phyloP scores from a whole-genome alignment of 2,888 invertebrate genomes.

The Cryptops parisi region DNA sequence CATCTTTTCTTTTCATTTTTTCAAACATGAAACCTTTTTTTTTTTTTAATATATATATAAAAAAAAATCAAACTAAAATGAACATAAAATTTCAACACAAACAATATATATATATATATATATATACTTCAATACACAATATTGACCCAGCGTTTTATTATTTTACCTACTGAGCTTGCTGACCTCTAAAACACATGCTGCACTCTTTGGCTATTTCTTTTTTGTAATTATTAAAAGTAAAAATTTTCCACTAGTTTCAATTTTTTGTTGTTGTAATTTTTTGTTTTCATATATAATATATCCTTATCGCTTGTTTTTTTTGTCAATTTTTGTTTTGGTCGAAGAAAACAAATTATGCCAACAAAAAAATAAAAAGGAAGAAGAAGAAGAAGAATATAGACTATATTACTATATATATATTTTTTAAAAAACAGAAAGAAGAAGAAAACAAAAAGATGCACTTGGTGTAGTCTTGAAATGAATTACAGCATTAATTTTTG shows the following conservation, averaged over 20 bases:
- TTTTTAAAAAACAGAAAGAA: background rate
- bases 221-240: background rate
- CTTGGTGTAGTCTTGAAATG: no score
- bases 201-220: conserved; percentile 20
- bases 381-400: no score
- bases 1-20: no score
- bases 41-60: background rate
- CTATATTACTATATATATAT: no score
- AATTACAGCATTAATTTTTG: no score
- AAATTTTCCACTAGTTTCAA: no score
- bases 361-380: no score
- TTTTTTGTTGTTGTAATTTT: background rate
- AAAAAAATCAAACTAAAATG: conserved; percentile 1
- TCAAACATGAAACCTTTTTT: background rate
- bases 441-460: background rate
- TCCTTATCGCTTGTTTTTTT: background rate
- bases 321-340: no score
- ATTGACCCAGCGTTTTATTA: no score
- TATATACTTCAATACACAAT: background rate
- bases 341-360: no score
- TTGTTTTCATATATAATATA: background rate
- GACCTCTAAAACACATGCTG: conserved; percentile 20
- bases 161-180: conserved; percentile 11
- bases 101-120: background rate
- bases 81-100: background rate